Conservation (phyloP, 30 jellyfish, hydroid and myxozoan genomes). For the Calvadosia cruxmelitensis region DNA sequence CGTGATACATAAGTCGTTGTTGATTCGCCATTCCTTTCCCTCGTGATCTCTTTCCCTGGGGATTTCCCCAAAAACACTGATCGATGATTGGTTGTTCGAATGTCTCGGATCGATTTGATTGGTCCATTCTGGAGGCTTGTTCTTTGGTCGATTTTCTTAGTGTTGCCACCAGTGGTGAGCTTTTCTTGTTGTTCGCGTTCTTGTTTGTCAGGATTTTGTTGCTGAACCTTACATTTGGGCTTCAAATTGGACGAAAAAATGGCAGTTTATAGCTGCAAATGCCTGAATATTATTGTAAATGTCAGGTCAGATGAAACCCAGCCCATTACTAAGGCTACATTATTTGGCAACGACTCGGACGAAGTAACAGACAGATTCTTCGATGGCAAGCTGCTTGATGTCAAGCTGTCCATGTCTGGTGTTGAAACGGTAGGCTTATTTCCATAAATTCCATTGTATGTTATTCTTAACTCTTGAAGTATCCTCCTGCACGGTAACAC, state of each 20-base stretch:
- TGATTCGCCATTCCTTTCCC: background rate
- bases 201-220: too few species aligned
- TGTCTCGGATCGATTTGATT: background rate
- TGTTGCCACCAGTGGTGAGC: too few species aligned
- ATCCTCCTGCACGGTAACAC: too few species aligned
- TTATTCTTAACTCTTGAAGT: background rate
- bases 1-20: background rate
- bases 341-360: conserved; percentile 32
- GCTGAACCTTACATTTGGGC: background rate
- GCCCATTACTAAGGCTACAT: conserved; percentile 18
- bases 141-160: too few species aligned
- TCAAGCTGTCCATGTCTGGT: conserved; percentile 63
- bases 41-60: background rate
- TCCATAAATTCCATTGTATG: background rate
- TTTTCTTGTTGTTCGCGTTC: too few species aligned
- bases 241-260: conserved; percentile 3
- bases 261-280: conserved; percentile 60
- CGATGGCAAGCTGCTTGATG: conserved; percentile 37
- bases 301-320: conserved; percentile 20
- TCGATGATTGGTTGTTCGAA: background rate
- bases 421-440: conserved; percentile 59
- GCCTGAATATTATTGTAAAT: conserved; percentile 56
- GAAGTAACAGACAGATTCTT: conserved; percentile 25
- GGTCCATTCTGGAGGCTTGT: background rate
- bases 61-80: background rate